Conservation (phyloP, 2,797 vertebrate species). For the Girardinus metallicus region DNA sequence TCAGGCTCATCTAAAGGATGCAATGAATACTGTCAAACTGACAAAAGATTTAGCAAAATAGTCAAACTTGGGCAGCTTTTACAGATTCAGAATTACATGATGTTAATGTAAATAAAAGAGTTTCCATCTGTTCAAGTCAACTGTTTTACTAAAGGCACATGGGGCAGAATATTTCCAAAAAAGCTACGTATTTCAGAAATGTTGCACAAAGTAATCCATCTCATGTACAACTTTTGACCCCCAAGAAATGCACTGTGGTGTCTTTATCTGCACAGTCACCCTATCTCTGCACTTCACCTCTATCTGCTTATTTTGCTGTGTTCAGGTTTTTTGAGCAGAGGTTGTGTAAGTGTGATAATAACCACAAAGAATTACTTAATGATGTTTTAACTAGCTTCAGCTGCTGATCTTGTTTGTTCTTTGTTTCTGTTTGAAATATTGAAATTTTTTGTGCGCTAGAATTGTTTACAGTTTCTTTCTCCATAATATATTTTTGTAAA, state of each 20-base stretch:
- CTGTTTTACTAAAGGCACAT: not conserved
- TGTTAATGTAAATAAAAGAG: not conserved
- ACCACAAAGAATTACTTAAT: not conserved
- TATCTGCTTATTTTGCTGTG: conserved; percentile 7
- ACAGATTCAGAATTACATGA: not conserved
- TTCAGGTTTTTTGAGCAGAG: not conserved
- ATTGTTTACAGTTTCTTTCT: not conserved
- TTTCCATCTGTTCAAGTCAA: not conserved
- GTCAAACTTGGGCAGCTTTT: not conserved
- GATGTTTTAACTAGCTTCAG: not conserved
- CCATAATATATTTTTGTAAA: not conserved
- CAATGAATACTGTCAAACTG: not conserved
- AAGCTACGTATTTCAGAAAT: not conserved
- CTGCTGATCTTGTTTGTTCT: not conserved
- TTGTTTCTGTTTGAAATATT: not conserved
- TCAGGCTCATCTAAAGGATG: not conserved
- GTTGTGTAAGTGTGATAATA: not conserved
- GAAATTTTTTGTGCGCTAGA: not conserved
- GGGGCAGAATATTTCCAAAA: not conserved
- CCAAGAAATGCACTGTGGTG: not conserved
- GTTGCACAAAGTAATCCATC: not conserved
- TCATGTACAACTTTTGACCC: not conserved
- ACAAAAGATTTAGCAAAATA: not conserved
- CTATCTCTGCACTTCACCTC: not conserved
- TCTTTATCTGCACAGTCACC: conserved; percentile 11